Evolutionary conservation across 2,113 vertebrate genomes (phyloP).

Genomic region (Callipepla squamata): DNA sequence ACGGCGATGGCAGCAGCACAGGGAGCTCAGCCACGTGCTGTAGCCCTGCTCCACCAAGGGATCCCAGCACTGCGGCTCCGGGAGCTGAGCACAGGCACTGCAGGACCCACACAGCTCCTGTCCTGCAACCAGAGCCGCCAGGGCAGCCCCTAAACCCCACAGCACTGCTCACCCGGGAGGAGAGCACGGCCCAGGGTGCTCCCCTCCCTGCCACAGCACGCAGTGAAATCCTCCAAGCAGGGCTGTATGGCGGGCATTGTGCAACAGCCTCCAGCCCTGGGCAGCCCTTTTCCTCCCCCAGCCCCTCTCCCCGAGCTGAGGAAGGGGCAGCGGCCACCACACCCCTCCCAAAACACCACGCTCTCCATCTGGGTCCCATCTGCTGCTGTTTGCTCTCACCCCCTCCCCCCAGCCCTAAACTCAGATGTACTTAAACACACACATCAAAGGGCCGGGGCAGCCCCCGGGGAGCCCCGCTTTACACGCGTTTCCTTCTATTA

Average conservation of each 20-base stretch:
- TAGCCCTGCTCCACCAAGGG: not conserved
- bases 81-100: not conserved
- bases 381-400: slow-evolving; percentile 43
- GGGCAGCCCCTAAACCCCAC: not conserved
- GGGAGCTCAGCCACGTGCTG: not conserved
- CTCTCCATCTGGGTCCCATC: slow-evolving; percentile 73
- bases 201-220: not conserved
- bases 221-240: not conserved
- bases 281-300: not conserved
- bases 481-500: slow-evolving; percentile 57
- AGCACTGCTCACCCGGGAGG: not conserved
- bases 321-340: not conserved
- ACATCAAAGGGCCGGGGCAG: slow-evolving; percentile 65
- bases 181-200: not conserved
- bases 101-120: not conserved
- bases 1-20: too few species aligned
- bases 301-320: not conserved
- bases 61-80: not conserved
- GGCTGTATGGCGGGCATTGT: not conserved
- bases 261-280: not conserved
- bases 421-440: slow-evolving; percentile 62
- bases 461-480: slow-evolving; percentile 9
- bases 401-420: slow-evolving; percentile 54
- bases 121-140: not conserved
- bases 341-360: not conserved